A percentile compares a stretch with the other conserved stretches of the same genome.
Conservation (phyloP, 2,113 vertebrate genomes). For the Lepus americanus region DNA sequence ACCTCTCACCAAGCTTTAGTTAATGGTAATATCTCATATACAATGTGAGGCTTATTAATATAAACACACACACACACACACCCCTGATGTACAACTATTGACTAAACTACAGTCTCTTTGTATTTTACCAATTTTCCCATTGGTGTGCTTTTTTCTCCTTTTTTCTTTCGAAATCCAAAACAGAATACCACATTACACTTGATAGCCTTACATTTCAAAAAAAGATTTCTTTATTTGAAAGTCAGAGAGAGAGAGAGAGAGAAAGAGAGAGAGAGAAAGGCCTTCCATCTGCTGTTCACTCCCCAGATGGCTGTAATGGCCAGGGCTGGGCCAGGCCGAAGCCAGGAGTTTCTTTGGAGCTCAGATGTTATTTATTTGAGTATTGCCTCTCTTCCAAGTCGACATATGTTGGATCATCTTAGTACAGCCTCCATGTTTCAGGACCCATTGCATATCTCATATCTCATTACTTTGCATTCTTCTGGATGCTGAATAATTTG, state of each 20-base stretch:
- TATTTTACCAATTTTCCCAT: constrained; percentile 5
- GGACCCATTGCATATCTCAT: constrained; percentile 45
- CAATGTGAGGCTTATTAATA: background rate
- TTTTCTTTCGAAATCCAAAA: background rate
- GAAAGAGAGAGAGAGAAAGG: too few species aligned
- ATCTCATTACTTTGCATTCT: background rate
- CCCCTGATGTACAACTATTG: background rate
- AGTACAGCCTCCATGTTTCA: background rate
- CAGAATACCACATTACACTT: background rate
- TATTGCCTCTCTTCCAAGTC: background rate
- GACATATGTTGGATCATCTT: background rate
- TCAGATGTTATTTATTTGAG: background rate
- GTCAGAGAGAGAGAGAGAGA: too few species aligned
- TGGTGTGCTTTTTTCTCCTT: background rate
- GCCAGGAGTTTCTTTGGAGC: background rate
- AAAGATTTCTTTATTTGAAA: background rate
- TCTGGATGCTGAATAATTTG: background rate
- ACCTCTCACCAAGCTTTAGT: background rate
- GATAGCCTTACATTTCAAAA: background rate
- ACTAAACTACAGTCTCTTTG: background rate
- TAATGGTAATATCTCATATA: background rate
- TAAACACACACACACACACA: background rate
- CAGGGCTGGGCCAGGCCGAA: too few species aligned
- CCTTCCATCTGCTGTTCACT: too few species aligned
- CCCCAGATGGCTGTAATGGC: too few species aligned